Evolutionary conservation across 2,113 vertebrate species (phyloP), one percentile per base, ranked within the genome.

Genomic region (Heterochromis multidens): DNA sequence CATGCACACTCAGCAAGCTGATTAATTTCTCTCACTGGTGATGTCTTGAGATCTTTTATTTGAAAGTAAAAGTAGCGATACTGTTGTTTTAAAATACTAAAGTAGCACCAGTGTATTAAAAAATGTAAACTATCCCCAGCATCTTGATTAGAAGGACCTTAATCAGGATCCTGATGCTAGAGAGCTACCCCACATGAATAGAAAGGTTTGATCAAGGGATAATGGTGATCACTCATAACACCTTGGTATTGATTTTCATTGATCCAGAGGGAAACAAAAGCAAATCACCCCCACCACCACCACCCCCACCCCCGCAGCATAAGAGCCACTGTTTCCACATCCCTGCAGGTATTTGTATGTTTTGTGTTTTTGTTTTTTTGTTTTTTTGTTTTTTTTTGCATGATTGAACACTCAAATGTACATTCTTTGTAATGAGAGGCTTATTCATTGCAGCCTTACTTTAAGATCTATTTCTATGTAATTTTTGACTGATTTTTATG

Each of bases 251-350:
- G 65, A 70, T 70, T 70, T 46, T 25, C 65, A 49, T 8, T 19
- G 65, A 49, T 17, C 43, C 29, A 1, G 2, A 74, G 70, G 27
- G 21, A 54, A 74, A 52, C 43, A 52, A 52, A 74, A 31, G 27
- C 11, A 74, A 52, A 31, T 27, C 52, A 31, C 17, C 70, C 17
- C 17, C 21, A 40, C 35, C 21, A n/a, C n/a, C n/a, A n/a, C n/a
- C n/a, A n/a, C 62, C 35, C 37, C 10, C 37, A 0, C 29, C 2
- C 27, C 17, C 1, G n/a, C 27, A 52, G 14, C 49, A 0, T 74
- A 49, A 72, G 67, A 31, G n/a, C n/a, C n/a, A n/a, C n/a, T 49
- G 46, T 17, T 49, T 49, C 6, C 2, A 10, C 8, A 70, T 46
- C 23, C 40, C 65, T 11, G 65, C 37, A 46, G 14, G 65, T 43